These are phyloP conservation scores for Petrocephalus microphthalmus DNA, from an alignment of 2,113 vertebrate species.

Conservation along the genomic window DNA sequence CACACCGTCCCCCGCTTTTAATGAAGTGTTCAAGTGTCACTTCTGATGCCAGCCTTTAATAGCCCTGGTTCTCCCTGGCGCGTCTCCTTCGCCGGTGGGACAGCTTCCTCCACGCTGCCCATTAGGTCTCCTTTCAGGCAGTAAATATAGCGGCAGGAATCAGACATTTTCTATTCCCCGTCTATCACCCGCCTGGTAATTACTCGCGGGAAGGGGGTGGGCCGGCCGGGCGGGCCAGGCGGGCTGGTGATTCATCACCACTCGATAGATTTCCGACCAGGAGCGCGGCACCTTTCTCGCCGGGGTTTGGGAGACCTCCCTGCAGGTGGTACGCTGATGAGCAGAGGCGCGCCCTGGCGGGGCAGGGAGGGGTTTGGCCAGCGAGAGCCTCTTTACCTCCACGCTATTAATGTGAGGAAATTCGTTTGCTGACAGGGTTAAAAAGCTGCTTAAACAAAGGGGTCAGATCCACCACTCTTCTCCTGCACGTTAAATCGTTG, in stretches of 20 bases:
- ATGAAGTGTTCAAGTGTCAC: neutral
- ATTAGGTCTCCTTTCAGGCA: neutral
- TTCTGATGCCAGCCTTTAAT: neutral
- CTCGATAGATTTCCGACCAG: neutral
- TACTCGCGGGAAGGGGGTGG: slow-evolving; percentile 24
- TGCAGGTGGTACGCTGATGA: neutral
- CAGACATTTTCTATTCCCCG: slow-evolving; percentile 22
- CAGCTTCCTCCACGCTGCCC: neutral
- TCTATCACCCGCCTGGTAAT: slow-evolving; percentile 34
- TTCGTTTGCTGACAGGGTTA: neutral
- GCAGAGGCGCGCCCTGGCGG: neutral
- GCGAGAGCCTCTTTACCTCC: neutral
- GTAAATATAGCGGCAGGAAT: neutral
- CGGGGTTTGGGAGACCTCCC: neutral
- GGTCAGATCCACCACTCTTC: neutral
- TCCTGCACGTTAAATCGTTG: neutral
- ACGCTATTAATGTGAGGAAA: neutral
- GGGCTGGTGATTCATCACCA: neutral
- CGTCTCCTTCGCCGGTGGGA: neutral
- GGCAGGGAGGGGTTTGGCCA: neutral
- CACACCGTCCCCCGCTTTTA: neutral
- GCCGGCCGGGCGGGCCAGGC: neutral
- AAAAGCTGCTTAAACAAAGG: neutral
- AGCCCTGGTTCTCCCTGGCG: neutral
- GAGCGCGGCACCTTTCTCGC: neutral